These are phyloP conservation scores for Macrotus californicus DNA, from an alignment of 2,113 vertebrate species.

Conservation along the genomic window DNA sequence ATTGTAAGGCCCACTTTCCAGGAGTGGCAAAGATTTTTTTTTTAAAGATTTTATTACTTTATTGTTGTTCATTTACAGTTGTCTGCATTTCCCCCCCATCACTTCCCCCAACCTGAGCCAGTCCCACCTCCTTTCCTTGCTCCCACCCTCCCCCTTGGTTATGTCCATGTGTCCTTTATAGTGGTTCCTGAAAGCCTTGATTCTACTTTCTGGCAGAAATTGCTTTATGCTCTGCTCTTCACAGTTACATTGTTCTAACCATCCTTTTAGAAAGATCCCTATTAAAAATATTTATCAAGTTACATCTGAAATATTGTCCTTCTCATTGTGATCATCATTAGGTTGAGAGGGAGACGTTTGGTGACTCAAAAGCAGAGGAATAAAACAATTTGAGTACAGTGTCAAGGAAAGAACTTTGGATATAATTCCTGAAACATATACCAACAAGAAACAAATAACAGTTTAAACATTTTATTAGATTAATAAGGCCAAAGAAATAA, in stretches of 20 bases:
- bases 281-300: not conserved
- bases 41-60: too few species aligned
- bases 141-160: too few species aligned
- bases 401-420: not conserved
- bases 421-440: not conserved
- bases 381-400: not conserved
- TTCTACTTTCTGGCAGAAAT: not conserved
- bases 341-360: not conserved
- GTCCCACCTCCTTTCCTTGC: too few species aligned
- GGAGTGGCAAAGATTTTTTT: not conserved
- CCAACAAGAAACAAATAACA: not conserved
- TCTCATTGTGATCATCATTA: not conserved
- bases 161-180: too few species aligned
- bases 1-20: fast-evolving
- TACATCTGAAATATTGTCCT: not conserved
- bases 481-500: not conserved
- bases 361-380: not conserved
- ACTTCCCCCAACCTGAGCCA: too few species aligned
- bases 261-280: not conserved
- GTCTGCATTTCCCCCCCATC: too few species aligned
- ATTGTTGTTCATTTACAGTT: too few species aligned
- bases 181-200: too few species aligned
- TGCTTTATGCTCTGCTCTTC: not conserved
- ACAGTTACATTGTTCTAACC: not conserved
- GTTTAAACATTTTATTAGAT: not conserved